Conservation (phyloP, 2,888 invertebrate genomes). For the Drosophila tripunctata region DNA sequence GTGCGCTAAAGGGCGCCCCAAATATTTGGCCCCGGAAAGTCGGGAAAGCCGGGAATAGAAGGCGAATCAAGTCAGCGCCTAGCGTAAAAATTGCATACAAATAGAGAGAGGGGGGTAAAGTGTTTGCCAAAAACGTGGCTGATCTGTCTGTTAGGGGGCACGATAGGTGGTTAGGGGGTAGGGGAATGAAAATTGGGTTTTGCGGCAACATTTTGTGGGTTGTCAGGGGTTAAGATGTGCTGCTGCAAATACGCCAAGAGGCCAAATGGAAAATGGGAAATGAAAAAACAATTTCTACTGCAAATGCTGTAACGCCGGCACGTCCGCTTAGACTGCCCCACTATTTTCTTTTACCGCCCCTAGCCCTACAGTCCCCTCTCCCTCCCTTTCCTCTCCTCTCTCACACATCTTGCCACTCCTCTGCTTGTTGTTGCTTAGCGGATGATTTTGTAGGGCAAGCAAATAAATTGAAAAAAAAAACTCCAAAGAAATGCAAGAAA, state of each 20-base stretch:
- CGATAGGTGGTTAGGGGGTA: not conserved
- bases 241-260: constrained; percentile 33
- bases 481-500: constrained; percentile 27
- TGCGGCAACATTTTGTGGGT: not conserved
- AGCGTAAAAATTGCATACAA: constrained; percentile 51
- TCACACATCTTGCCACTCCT: not conserved
- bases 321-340: constrained; percentile 27
- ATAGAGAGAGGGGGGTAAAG: constrained; percentile 17
- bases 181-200: not conserved
- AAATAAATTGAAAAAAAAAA: constrained; percentile 69
- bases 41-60: no score
- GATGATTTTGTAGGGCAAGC: constrained; percentile 72
- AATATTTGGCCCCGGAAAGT: no score
- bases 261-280: constrained; percentile 60
- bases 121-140: not conserved
- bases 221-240: constrained; percentile 23
- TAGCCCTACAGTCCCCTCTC: not conserved
- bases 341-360: not conserved
- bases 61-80: not conserved
- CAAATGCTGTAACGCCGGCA: constrained; percentile 69
- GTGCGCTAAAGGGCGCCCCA: constrained; percentile 35
- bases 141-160: not conserved
- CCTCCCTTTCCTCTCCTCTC: not conserved
- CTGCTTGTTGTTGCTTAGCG: constrained; percentile 53
- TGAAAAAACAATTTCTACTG: constrained; percentile 67